phyloP scores from a whole-genome alignment of 2,113 vertebrate species.

The Dasyornis broadbenti region DNA sequence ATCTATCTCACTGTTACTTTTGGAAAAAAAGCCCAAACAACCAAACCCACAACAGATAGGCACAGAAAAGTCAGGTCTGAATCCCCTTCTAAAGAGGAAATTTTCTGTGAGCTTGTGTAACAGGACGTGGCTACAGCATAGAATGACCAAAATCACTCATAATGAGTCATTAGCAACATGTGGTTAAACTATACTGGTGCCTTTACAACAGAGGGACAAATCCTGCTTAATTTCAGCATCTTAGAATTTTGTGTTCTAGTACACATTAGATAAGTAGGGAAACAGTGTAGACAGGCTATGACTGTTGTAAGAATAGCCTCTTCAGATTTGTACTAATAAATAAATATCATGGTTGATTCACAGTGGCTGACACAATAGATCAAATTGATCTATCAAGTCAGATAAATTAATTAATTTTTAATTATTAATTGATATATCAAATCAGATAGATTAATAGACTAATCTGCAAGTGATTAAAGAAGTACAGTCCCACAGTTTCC shows the following conservation, averaged over 20 bases:
- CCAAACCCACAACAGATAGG: not conserved
- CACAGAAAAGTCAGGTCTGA: not conserved
- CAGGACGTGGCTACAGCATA: not conserved
- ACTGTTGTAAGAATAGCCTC: not conserved
- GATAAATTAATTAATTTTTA: too few relatives aligned
- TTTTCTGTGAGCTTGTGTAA: not conserved
- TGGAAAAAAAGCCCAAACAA: not conserved
- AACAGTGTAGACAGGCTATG: not conserved
- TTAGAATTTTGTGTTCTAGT: not conserved
- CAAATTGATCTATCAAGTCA: too few relatives aligned
- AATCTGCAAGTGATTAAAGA: not conserved
- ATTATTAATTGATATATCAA: too few relatives aligned
- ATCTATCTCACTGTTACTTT: not conserved
- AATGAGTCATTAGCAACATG: not conserved
- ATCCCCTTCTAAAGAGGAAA: not conserved
- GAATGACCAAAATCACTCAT: not conserved
- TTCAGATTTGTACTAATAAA: not conserved
- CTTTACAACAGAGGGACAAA: not conserved
- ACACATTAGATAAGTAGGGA: not conserved
- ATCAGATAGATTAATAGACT: too few relatives aligned
- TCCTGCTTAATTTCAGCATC: not conserved
- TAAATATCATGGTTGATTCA: rapidly evolving
- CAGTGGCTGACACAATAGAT: not conserved
- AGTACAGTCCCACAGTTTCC: not conserved
- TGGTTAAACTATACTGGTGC: not conserved